A percentile compares a stretch with the other conserved stretches of the same genome.
Evolutionary conservation across 2,113 vertebrate genomes (phyloP).

Genomic region (Cebus imitator): DNA sequence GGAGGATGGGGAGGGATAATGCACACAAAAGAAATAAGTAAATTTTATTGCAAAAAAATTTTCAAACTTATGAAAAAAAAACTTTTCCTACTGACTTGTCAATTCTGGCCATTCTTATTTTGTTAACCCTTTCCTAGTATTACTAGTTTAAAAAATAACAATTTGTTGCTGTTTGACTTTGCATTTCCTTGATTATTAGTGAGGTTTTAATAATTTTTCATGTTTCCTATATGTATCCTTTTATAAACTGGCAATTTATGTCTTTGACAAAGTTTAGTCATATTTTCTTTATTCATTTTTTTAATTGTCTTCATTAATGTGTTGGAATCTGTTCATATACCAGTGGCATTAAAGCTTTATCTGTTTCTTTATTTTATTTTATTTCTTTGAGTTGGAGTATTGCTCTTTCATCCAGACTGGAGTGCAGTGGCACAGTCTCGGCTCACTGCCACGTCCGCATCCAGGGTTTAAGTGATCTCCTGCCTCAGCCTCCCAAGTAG

Average conservation of each 20-base stretch:
- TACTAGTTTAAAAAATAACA: neutral
- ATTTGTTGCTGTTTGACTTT: constrained; percentile 17
- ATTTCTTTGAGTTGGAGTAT: too few relatives aligned
- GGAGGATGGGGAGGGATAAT: too few relatives aligned
- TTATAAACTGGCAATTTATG: neutral
- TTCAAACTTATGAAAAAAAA: too few relatives aligned
- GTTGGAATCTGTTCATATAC: neutral
- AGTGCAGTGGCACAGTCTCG: too few relatives aligned
- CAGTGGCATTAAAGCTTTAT: neutral
- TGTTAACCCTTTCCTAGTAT: constrained; percentile 53
- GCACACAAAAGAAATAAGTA: too few relatives aligned
- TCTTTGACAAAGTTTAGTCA: neutral
- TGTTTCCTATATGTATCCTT: neutral
- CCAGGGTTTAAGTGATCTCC: too few relatives aligned
- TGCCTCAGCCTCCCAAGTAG: too few relatives aligned
- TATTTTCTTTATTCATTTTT: neutral
- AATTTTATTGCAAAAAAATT: too few relatives aligned
- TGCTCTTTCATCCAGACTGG: too few relatives aligned
- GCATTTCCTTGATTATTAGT: neutral
- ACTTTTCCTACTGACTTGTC: constrained; percentile 10
- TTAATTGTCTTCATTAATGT: neutral
- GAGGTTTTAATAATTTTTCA: neutral
- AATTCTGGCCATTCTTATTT: constrained; percentile 12
- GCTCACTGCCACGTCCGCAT: too few relatives aligned
- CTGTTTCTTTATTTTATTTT: neutral